Evolutionary conservation across 2,113 vertebrate genomes (phyloP).

Genomic region (Callaeas wilsoni): DNA sequence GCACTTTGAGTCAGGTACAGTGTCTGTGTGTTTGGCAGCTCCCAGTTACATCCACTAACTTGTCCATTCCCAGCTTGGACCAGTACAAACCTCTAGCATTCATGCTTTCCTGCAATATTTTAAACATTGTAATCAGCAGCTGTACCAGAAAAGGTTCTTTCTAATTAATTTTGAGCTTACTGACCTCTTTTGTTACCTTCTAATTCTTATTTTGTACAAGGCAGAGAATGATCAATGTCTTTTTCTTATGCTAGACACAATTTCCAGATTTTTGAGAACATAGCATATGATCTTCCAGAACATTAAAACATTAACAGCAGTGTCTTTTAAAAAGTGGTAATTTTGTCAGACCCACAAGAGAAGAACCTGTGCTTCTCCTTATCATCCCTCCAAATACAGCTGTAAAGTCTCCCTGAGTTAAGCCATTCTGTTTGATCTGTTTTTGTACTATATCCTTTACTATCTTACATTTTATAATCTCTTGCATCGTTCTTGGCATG

Average conservation of each 20-base stretch:
- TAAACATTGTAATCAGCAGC: neutral
- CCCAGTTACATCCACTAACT: neutral
- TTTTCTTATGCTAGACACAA: neutral
- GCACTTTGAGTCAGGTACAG: neutral
- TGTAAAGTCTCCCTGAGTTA: neutral
- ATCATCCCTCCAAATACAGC: neutral
- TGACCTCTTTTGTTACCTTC: neutral
- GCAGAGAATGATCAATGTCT: neutral
- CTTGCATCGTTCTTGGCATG: neutral
- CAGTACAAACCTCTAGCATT: neutral
- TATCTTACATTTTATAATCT: neutral
- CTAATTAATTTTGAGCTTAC: neutral
- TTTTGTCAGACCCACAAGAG: neutral
- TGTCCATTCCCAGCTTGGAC: neutral
- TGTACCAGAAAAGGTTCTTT: neutral
- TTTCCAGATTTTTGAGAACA: neutral
- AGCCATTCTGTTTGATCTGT: neutral
- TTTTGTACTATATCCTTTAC: neutral
- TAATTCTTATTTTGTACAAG: neutral
- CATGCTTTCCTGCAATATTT: neutral
- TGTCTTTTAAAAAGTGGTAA: neutral
- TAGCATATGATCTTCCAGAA: neutral
- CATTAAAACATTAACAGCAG: neutral
- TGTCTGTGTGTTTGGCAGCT: neutral
- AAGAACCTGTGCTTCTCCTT: neutral